These are phyloP conservation scores for Zeuzera pyrina DNA, from an alignment of 2,888 invertebrate species.

Conservation along the genomic window DNA sequence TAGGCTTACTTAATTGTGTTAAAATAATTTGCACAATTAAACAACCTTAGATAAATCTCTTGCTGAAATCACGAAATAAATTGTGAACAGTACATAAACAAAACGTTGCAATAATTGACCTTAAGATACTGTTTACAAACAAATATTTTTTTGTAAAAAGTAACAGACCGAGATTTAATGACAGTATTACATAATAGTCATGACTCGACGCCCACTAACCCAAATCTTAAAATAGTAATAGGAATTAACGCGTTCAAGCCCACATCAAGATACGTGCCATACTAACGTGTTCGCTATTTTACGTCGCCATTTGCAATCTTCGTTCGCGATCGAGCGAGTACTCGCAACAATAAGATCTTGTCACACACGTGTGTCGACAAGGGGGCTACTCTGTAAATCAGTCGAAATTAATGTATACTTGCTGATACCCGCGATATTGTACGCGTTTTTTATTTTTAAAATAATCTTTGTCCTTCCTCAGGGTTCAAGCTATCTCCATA, in stretches of 20 bases:
- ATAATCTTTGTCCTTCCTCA: no score
- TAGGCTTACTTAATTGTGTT: no score
- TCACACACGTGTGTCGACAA: constrained; percentile 50
- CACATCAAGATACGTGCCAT: constrained; percentile 25
- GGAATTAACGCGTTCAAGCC: constrained; percentile 16
- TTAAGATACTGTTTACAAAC: not conserved
- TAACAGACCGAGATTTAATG: not conserved
- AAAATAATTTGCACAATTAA: no score
- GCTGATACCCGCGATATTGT: no score
- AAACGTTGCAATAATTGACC: no score
- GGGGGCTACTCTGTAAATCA: constrained; percentile 31
- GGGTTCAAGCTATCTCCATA: no score
- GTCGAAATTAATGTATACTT: no score
- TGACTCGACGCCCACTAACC: constrained; percentile 1
- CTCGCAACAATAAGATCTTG: constrained; percentile 58
- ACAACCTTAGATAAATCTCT: no score
- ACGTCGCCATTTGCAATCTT: constrained; percentile 35
- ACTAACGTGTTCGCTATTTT: constrained; percentile 32
- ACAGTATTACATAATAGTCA: constrained; percentile 1
- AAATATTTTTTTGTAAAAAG: not conserved
- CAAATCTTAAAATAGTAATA: constrained; percentile 19
- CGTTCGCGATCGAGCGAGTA: constrained; percentile 28
- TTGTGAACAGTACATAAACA: no score
- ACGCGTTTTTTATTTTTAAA: no score
- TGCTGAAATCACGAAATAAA: no score